Conservation (phyloP, 2,797 vertebrate species). For the Acrossocheilus fasciatus region DNA sequence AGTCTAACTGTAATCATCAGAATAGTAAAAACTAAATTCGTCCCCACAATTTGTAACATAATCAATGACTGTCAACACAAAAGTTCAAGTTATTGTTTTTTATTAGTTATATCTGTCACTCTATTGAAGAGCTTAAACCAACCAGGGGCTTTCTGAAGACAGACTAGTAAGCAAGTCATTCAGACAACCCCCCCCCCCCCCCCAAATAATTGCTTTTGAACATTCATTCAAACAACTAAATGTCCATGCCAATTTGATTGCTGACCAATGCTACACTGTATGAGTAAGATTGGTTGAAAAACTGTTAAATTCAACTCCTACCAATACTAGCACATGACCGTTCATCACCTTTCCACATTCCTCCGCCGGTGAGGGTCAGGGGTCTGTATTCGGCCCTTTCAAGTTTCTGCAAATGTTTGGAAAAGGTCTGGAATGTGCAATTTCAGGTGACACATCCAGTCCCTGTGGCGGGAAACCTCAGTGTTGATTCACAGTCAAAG, state of each 20-base stretch:
- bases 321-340: neutral
- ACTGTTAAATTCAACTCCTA: neutral
- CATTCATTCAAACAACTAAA: too few relatives aligned
- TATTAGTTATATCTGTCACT: neutral
- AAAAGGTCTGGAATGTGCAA: constrained; percentile 38
- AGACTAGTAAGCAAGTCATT: neutral
- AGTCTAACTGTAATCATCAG: neutral
- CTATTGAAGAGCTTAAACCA: neutral
- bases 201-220: neutral
- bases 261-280: neutral
- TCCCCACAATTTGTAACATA: neutral
- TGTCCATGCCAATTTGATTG: neutral
- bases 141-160: neutral
- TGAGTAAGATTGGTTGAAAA: neutral
- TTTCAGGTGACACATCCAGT: constrained; percentile 58
- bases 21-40: neutral
- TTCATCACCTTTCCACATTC: neutral
- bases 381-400: constrained; percentile 7
- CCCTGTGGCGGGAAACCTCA: constrained; percentile 16
- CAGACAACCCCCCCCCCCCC: neutral
- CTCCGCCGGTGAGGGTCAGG: neutral
- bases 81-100: neutral
- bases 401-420: constrained; percentile 11
- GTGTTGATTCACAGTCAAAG: constrained; percentile 31
- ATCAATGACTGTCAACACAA: neutral